Conservation (phyloP, 2,113 vertebrate species). For the Ellobius talpinus region DNA sequence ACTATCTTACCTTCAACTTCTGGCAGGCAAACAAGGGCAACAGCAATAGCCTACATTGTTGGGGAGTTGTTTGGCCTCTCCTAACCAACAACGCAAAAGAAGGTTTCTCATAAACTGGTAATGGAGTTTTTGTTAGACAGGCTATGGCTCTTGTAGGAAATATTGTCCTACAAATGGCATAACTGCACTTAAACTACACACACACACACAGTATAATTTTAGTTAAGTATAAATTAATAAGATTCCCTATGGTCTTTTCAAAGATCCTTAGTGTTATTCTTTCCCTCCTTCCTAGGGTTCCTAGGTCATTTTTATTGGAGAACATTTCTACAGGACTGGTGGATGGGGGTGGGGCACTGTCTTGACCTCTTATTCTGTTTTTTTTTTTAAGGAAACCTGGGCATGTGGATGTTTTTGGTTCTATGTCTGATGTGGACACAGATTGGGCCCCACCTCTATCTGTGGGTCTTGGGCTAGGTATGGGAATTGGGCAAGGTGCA, state of each 20-base stretch:
- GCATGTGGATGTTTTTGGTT: not conserved
- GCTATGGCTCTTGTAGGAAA: not conserved
- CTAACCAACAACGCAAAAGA: not conserved
- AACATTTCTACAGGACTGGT: not conserved
- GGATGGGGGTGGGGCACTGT: rapidly evolving
- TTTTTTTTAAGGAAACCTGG: not conserved
- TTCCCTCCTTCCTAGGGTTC: not conserved
- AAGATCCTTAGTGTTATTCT: not conserved
- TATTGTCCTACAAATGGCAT: not conserved
- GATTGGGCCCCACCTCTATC: too few relatives aligned
- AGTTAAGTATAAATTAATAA: not conserved
- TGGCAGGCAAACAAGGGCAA: not conserved
- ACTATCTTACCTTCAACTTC: not conserved
- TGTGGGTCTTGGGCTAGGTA: not conserved
- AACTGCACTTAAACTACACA: not conserved
- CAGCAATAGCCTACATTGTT: not conserved
- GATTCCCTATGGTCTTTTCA: not conserved
- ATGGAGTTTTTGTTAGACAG: not conserved
- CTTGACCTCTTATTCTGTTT: not conserved
- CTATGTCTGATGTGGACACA: not conserved
- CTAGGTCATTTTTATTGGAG: not conserved
- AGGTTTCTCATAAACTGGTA: not conserved
- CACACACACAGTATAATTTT: not conserved
- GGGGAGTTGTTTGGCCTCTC: not conserved
- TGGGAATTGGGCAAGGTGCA: not conserved